phyloP scores from a whole-genome alignment of 2,113 vertebrate species.

The Ellobius talpinus region DNA sequence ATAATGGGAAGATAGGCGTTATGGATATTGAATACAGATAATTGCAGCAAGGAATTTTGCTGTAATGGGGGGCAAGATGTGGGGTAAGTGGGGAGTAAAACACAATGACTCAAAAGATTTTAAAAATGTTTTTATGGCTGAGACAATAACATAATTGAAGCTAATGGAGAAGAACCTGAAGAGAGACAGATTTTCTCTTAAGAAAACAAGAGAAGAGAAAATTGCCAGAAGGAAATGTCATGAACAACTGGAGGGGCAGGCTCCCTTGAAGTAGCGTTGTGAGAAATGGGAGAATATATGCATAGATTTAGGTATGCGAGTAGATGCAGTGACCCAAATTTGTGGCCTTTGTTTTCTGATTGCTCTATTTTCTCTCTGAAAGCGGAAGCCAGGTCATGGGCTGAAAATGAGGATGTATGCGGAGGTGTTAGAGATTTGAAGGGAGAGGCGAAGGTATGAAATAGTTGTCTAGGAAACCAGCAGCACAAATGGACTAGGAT shows the following conservation, averaged over 20 bases:
- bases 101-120: slow-evolving; percentile 35
- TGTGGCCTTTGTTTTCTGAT: slow-evolving; percentile 58
- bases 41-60: slow-evolving; percentile 20
- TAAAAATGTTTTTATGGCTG: not conserved
- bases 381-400: slow-evolving; percentile 66
- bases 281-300: not conserved
- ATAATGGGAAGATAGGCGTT: slow-evolving; percentile 7
- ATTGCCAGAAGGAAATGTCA: not conserved
- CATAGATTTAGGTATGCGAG: not conserved
- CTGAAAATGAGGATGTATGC: slow-evolving; percentile 51
- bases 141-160: slow-evolving; percentile 50
- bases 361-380: slow-evolving; percentile 65
- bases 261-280: not conserved
- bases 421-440: slow-evolving; percentile 60
- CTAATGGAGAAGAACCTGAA: slow-evolving; percentile 13
- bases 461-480: slow-evolving; percentile 81
- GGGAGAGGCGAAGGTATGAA: slow-evolving; percentile 68
- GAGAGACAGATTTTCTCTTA: not conserved
- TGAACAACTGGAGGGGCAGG: not conserved
- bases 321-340: slow-evolving; percentile 3
- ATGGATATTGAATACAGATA: not conserved
- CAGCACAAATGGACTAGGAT: slow-evolving; percentile 74
- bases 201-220: not conserved
- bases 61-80: slow-evolving; percentile 27
- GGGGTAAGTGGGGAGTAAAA: not conserved